Base-by-base conservation (phyloP, 1,140 invertebrate genomes). In the Drosophila kanapiae region DNA sequence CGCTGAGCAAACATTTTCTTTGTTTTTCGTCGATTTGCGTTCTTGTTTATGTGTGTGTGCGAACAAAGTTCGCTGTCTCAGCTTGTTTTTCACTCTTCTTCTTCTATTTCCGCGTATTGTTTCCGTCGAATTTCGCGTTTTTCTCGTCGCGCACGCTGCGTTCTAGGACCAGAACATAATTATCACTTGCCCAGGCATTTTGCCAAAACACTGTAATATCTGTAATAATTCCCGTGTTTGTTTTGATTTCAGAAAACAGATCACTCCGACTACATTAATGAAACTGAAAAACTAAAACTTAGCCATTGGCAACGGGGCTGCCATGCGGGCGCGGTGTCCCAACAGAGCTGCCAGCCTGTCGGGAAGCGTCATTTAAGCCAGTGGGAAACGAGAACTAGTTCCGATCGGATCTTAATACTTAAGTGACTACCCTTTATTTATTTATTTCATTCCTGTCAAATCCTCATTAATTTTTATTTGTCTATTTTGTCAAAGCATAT, bases 1-100 rank as follows among this genome's bases (percentile, higher is more conserved):
- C 94, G 95, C 78, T 94, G 82, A 27, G 93, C 78, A 54, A 94
- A 94, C 88, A 93, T 93, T 86, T 82, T 56, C 53, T 33, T 45
- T 35, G 31, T 65, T 63, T 77, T 61, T 54, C 61, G 53, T 69
- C 43, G 60, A 65, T 79, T 38, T 14, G 38, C 43, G 27, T 69
- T 35, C 2, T 40, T 67, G 57, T 45, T 49, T n/a, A 18, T 45
- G 45, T 58, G 16, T 71, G 31, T 37, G 23, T 56, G 51, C 64
- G 84, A 83, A 72, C 83, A 87, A 88, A 87, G 83, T 87, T 83
- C 83, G 83, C 84, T 68, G 68, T 78, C 56, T 62, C 48, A 16
- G 13, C 54, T 75, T 60, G 27, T 78, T 67, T 86, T 75, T 69
- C 58, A 40, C 84, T 69, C 29, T 31, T 49, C 62, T 18, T 61